phyloP scores from a whole-genome alignment of 2,888 invertebrate species.

The Morpho deidamia region DNA sequence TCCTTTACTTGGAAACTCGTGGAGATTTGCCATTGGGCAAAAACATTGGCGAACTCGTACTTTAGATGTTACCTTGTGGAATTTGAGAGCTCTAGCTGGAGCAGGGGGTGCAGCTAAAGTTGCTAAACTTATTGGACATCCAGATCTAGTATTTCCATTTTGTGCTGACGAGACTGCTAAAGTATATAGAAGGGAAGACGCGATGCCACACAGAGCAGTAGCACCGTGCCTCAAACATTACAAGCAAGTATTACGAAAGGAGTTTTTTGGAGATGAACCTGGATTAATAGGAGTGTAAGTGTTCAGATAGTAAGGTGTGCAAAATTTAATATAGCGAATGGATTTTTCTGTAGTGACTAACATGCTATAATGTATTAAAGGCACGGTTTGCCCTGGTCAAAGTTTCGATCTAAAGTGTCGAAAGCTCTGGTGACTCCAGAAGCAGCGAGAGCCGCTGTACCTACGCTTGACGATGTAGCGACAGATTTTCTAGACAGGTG shows the following conservation, averaged over 20 bases:
- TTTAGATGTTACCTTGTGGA: conserved; percentile 70
- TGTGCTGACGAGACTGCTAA: conserved; percentile 85
- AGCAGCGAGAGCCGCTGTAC: conserved; percentile 86
- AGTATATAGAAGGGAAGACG: conserved; percentile 83
- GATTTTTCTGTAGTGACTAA: background rate
- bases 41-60: conserved; percentile 74
- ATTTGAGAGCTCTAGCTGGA: conserved; percentile 65
- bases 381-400: conserved; percentile 92
- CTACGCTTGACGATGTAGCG: conserved; percentile 85
- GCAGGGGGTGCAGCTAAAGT: conserved; percentile 79
- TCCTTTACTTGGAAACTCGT: conserved; percentile 87
- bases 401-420: conserved; percentile 89
- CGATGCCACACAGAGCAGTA: conserved; percentile 84
- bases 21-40: conserved; percentile 84
- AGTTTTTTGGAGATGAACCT: conserved; percentile 84
- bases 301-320: background rate
- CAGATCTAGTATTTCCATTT: conserved; percentile 85
- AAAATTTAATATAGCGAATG: background rate
- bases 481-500: conserved; percentile 86
- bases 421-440: conserved; percentile 89
- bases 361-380: conserved; percentile 53
- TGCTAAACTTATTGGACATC: conserved; percentile 85
- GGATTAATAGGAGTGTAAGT: conserved; percentile 88
- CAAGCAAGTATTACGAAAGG: conserved; percentile 81
- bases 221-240: conserved; percentile 86